Base-by-base conservation (phyloP, 1,140 invertebrate species). In the Drosophila kanapiae region DNA sequence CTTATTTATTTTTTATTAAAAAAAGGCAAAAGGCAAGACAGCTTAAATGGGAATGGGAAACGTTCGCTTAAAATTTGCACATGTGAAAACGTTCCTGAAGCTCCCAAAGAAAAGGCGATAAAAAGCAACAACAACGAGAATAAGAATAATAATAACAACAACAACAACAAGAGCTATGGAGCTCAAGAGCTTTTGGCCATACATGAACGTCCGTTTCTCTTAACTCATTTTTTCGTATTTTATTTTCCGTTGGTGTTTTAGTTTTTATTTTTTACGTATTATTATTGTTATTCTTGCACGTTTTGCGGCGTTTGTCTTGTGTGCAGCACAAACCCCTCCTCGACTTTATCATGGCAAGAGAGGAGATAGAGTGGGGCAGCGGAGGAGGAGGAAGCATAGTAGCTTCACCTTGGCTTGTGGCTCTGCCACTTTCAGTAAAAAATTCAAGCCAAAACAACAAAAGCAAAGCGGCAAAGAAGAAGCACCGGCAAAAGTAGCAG, bases 351-450 rank as follows among this genome's bases (percentile, higher is more conserved):
- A 37, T 33, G 65, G 54, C 29, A 27, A 16, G 57, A 13, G 31
- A 11, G 18, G 35, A 27, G 35, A 11, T n/a, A 14, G 16, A 14
- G 18, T 14, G 18, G 35, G 53, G 18, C 4, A 6, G 6, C 11
- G 18, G 18, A 40, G 35, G 8, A 16, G 42, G 18, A 35, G 27
- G 65, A n/a, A 43, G 56, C 48, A 29, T 33, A 51, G 53, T 56
- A 43, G 81, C 69, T 85, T 81, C 78, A 81, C 82, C 80, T 87
- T 87, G 83, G 76, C 71, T 82, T 86, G 75, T 82, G 82, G 78
- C 75, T 86, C 79, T 76, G 75, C 75, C 75, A 82, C 79, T 87
- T 76, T 86, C 70, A 69, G 75, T 77, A 82, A 79, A 85, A 86
- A 86, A 75, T 45, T 82, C 53, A 81, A 84, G 63, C 40, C 76